Percentiles rank a stretch among this genome's conserved stretches.
These are phyloP conservation scores for Mus minutoides DNA, from an alignment of 2,797 vertebrate genomes.

Conservation along the genomic window DNA sequence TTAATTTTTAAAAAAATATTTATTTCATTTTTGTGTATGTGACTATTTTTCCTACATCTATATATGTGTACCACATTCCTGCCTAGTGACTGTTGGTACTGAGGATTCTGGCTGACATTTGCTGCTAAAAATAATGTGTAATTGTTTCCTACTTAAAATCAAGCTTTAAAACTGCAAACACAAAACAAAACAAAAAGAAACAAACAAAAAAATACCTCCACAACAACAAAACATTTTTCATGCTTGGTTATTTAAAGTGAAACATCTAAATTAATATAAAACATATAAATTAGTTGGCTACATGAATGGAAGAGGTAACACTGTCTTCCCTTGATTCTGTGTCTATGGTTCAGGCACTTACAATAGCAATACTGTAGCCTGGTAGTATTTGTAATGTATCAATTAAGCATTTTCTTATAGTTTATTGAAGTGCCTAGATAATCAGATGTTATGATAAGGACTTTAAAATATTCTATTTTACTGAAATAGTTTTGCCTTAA, in stretches of 20 bases:
- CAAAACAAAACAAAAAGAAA: not conserved
- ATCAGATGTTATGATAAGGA: not conserved
- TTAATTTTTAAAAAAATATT: not conserved
- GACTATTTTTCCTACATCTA: not conserved
- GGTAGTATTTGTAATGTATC: not conserved
- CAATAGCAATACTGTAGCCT: not conserved
- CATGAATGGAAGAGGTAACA: not conserved
- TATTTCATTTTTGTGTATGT: not conserved
- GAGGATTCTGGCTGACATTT: not conserved
- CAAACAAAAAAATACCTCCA: not conserved
- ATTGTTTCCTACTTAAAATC: not conserved
- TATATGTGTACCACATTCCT: no score
- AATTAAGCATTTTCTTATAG: not conserved
- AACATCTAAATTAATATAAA: not conserved
- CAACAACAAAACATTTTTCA: not conserved
- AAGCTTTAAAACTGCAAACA: not conserved
- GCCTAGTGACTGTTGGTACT: no score
- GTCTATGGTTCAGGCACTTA: not conserved
- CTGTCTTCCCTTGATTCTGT: not conserved
- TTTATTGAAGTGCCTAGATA: not conserved
- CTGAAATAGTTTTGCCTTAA: not conserved
- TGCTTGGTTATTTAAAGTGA: not conserved
- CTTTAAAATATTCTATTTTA: constrained; percentile 2
- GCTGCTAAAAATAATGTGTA: not conserved
- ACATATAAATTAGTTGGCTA: not conserved